phyloP scores from a whole-genome alignment of 1,140 invertebrate species.

The Listronotus bonariensis region DNA sequence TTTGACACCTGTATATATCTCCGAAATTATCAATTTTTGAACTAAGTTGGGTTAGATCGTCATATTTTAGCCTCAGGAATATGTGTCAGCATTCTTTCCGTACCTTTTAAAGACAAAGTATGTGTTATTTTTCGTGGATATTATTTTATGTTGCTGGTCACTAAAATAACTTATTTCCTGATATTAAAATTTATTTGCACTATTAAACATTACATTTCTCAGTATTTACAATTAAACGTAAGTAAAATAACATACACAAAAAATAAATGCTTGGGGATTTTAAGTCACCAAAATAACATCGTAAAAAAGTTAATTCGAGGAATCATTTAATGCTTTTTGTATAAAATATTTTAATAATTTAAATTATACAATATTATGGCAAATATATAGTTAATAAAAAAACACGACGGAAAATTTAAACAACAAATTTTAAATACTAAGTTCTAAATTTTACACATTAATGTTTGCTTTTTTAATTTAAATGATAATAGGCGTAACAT shows the following conservation, averaged over 20 bases:
- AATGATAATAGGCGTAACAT: slow-evolving; percentile 32
- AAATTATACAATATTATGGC: slow-evolving; percentile 20
- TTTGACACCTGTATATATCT: too few relatives aligned
- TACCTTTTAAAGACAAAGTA: too few relatives aligned
- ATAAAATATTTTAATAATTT: slow-evolving; percentile 19
- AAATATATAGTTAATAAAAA: slow-evolving; percentile 27
- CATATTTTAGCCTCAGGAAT: too few relatives aligned
- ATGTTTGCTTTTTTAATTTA: slow-evolving; percentile 31
- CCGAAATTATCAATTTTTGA: too few relatives aligned
- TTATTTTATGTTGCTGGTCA: neutral
- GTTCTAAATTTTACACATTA: slow-evolving; percentile 40
- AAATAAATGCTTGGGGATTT: slow-evolving; percentile 28
- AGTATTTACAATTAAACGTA: slow-evolving; percentile 28
- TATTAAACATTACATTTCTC: slow-evolving; percentile 33
- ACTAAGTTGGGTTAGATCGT: too few relatives aligned
- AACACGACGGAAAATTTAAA: slow-evolving; percentile 17
- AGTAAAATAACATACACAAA: slow-evolving; percentile 21
- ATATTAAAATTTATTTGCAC: slow-evolving; percentile 36
- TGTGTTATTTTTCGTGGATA: too few relatives aligned
- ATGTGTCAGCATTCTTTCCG: too few relatives aligned
- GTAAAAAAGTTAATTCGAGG: slow-evolving; percentile 24
- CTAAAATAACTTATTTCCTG: slow-evolving; percentile 1
- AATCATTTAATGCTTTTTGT: slow-evolving; percentile 12
- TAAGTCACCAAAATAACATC: slow-evolving; percentile 13
- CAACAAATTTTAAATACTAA: slow-evolving; percentile 37